These are phyloP conservation scores for Anastrepha obliqua DNA, from an alignment of 1,140 invertebrate genomes.

Conservation along the genomic window DNA sequence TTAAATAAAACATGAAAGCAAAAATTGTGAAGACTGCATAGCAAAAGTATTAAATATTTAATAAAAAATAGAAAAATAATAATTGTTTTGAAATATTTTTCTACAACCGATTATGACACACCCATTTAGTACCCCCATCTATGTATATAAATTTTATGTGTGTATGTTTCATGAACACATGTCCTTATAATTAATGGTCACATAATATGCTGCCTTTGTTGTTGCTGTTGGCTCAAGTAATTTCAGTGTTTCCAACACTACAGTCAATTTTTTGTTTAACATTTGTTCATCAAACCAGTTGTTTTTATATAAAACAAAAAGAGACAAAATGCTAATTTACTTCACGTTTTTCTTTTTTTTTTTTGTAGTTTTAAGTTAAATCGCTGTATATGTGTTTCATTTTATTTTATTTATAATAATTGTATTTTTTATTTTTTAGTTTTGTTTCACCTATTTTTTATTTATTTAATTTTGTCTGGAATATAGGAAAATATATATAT, in stretches of 20 bases:
- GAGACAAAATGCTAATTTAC: background rate
- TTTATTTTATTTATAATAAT: constrained; percentile 1
- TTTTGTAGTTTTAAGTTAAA: background rate
- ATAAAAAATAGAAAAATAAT: background rate
- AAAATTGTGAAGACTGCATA: background rate
- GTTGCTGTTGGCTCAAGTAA: background rate
- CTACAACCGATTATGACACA: background rate
- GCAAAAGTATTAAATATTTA: background rate
- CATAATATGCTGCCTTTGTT: background rate
- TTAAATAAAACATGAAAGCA: too few relatives aligned
- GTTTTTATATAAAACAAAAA: background rate
- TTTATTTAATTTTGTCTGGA: constrained; percentile 26
- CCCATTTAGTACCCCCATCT: background rate
- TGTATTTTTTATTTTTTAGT: background rate
- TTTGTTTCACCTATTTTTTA: constrained; percentile 25
- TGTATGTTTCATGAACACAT: background rate
- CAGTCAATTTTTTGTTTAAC: background rate
- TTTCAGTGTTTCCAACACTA: constrained; percentile 31
- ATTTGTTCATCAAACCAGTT: background rate
- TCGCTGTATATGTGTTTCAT: background rate
- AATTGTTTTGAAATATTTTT: background rate
- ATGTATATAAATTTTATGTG: background rate
- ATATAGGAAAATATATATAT: constrained; percentile 55
- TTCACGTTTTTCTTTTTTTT: too few relatives aligned
- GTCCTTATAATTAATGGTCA: background rate